A percentile compares a stretch with the other conserved stretches of the same genome.
These are phyloP conservation scores for Alosa sapidissima DNA, from an alignment of 2,797 vertebrate genomes.

Conservation along the genomic window DNA sequence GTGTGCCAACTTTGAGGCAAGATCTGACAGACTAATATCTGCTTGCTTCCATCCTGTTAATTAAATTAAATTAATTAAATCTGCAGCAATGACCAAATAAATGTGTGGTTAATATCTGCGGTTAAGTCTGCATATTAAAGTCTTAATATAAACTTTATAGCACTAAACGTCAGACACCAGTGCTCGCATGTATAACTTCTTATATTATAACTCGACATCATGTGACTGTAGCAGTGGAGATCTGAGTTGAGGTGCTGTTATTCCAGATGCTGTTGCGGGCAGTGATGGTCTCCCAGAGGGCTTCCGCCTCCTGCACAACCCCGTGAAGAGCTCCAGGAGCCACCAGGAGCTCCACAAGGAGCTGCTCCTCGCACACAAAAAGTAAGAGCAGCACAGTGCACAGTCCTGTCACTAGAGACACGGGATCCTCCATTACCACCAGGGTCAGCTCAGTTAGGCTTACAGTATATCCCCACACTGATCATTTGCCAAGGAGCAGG, in stretches of 20 bases:
- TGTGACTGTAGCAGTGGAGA: background rate
- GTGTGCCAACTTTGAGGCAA: background rate
- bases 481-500: background rate
- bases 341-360: slow-evolving; percentile 77
- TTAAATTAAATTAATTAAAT: too few species aligned
- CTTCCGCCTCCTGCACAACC: slow-evolving; percentile 49
- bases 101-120: too few species aligned
- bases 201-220: background rate
- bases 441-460: background rate
- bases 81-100: too few species aligned
- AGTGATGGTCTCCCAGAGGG: slow-evolving; percentile 42
- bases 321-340: slow-evolving; percentile 61
- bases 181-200: background rate
- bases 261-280: slow-evolving; percentile 57
- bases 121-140: background rate
- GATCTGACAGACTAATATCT: background rate
- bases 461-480: background rate
- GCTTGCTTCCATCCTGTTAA: background rate
- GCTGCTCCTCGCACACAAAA: slow-evolving; percentile 72
- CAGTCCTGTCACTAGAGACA: background rate
- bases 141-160: background rate
- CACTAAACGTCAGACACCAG: background rate
- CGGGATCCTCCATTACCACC: background rate
- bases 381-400: slow-evolving; percentile 58
- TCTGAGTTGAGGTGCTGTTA: background rate